phyloP scores from a whole-genome alignment of 2,888 invertebrate genomes.

The Ochropacha duplaris region DNA sequence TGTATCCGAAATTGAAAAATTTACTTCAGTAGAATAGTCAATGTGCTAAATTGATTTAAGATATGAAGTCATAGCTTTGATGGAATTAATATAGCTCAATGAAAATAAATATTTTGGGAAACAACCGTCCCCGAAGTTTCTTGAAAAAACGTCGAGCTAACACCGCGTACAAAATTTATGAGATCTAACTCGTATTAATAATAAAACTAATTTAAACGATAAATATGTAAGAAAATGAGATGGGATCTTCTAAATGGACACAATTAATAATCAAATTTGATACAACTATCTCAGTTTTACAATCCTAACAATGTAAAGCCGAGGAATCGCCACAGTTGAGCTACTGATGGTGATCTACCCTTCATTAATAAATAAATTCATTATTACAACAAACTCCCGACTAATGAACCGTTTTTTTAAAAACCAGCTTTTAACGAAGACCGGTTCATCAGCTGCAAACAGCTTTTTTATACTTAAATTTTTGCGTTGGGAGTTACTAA shows the following conservation, averaged over 20 bases:
- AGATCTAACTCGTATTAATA: neutral
- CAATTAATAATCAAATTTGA: neutral
- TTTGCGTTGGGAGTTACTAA: neutral
- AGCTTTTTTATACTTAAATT: neutral
- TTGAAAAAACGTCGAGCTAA: neutral
- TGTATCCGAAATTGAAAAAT: neutral
- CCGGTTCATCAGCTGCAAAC: neutral
- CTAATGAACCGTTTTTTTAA: neutral
- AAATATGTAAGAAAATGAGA: neutral
- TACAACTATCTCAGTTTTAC: neutral
- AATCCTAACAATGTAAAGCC: neutral
- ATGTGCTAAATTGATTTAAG: neutral
- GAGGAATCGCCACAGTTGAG: neutral
- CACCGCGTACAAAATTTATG: neutral
- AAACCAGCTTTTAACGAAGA: neutral
- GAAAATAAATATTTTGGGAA: neutral
- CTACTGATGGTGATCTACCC: neutral
- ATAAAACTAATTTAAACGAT: neutral
- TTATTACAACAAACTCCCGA: neutral
- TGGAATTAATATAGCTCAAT: neutral
- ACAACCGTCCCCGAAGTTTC: neutral
- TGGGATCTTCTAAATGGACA: neutral
- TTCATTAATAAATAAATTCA: neutral
- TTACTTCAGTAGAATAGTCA: neutral
- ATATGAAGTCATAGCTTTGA: neutral